Percentiles rank a stretch among this genome's conserved stretches.
phyloP scores from a whole-genome alignment of 53 echinoderm and acorn worm species.

The Pentamera pediparva region DNA sequence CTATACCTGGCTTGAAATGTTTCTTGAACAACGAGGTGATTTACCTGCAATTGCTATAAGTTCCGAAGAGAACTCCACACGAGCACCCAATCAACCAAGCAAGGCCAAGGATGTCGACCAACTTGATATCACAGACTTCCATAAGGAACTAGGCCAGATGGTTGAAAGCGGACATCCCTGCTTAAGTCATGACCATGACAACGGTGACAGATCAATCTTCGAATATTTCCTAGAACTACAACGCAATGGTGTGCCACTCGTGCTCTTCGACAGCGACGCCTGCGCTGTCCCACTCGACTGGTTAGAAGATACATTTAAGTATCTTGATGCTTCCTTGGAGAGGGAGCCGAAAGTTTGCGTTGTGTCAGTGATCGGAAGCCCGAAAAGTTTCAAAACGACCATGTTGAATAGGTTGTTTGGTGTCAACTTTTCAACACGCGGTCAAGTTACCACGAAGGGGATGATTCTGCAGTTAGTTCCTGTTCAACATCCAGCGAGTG shows the following conservation, averaged over 20 bases:
- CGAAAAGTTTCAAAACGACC: not conserved
- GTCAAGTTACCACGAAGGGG: not conserved
- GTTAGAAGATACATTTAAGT: not conserved
- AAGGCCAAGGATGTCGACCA: not conserved
- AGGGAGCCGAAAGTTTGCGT: not conserved
- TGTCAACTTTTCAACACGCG: not conserved
- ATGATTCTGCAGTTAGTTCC: not conserved
- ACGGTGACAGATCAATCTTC: no score
- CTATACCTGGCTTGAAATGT: not conserved
- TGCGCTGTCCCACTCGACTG: not conserved
- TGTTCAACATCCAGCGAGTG: not conserved
- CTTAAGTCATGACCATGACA: not conserved
- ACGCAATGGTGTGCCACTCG: not conserved
- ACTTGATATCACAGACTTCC: not conserved
- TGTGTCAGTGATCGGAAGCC: not conserved
- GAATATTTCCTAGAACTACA: not conserved
- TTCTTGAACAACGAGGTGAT: not conserved
- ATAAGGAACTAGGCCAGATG: not conserved
- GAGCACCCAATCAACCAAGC: not conserved
- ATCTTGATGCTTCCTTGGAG: not conserved
- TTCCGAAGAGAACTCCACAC: no score
- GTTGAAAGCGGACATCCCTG: not conserved
- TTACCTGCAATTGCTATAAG: no score
- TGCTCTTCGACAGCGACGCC: not conserved
- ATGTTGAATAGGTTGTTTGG: slow-evolving; percentile 12